Evolutionary conservation across 2,113 vertebrate species (phyloP).

Genomic region (Lasiurus cinereus): DNA sequence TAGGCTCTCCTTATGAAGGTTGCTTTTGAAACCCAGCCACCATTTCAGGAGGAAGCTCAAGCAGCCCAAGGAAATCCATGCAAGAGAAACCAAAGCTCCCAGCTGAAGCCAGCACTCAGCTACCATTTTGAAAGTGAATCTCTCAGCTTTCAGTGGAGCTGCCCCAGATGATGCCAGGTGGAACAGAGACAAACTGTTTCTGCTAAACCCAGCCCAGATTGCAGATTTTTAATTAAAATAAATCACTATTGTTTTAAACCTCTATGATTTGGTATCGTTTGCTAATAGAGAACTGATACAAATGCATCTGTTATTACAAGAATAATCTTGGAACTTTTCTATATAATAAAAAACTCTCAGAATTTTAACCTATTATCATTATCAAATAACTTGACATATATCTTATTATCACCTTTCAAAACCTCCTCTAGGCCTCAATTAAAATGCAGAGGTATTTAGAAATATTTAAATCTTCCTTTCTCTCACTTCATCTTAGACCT

Average conservation of each 20-base stretch:
- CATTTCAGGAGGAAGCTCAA: background rate
- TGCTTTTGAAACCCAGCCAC: background rate
- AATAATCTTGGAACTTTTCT: slow-evolving; percentile 5
- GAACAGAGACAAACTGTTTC: background rate
- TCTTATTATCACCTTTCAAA: slow-evolving; percentile 24
- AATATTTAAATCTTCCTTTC: slow-evolving; percentile 27
- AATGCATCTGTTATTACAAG: background rate
- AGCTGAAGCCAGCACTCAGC: no score
- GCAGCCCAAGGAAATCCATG: background rate
- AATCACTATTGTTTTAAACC: background rate
- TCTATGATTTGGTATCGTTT: background rate
- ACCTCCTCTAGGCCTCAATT: background rate
- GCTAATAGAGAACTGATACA: background rate
- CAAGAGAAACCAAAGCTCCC: no score
- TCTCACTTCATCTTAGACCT: slow-evolving; percentile 19
- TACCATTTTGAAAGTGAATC: background rate
- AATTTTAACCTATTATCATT: background rate
- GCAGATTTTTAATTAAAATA: background rate
- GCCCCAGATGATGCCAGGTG: background rate
- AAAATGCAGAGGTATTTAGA: slow-evolving; percentile 60
- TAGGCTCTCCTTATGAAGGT: background rate
- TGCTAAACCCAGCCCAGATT: background rate
- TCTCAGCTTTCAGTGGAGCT: background rate
- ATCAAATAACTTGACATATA: background rate
- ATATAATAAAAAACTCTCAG: background rate